Evolutionary conservation across 2,888 invertebrate species (phyloP), one percentile per base, ranked within the genome.

Genomic region (Nemurella pictetii): DNA sequence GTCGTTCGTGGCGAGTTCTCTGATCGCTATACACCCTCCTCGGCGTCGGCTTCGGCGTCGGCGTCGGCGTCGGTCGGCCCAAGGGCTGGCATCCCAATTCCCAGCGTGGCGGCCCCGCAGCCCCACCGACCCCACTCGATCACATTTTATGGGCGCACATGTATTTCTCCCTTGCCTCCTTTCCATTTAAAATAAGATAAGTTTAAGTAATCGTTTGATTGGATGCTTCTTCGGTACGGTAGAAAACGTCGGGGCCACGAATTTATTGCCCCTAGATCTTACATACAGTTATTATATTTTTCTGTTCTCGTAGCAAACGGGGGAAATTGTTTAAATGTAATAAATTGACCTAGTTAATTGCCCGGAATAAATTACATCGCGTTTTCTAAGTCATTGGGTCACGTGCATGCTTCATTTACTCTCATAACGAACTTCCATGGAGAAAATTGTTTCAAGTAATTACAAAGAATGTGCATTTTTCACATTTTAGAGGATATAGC

Each of bases 131-230:
- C 55, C 20, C 55, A 55, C 55, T 82, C 82, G 82, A 82, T 82
- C 82, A 82, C 28, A 82, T 72, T 72, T 55, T 55, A 82, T 82
- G 55, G 82, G 20, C 72, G 28, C 26, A 82, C 72, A 78, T 78
- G n/a, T 27, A 28, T 75, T 78, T 30, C 78, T 28, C 29, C 78
- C 28, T 29, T 78, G 29, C 78, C 29, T 29, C 28, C 78, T 78
- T 29, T 5, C 30, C 78, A 30, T 78, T 78, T 78, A 78, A 78
- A 78, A 78, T 78, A 78, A 78, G 28, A 78, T 78, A 78, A 30
- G 29, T 78, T 78, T 29, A 78, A 78, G 78, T 78, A 78, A 78
- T 78, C 30, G 29, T 30, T 30, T 78, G 78, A 78, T 78, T 78
- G 78, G 78, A 78, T 78, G 78, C 78, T n/a, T 30, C 78, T 27